These are phyloP conservation scores for Prenolepis imparis DNA, from an alignment of 2,888 invertebrate genomes.

Conservation along the genomic window DNA sequence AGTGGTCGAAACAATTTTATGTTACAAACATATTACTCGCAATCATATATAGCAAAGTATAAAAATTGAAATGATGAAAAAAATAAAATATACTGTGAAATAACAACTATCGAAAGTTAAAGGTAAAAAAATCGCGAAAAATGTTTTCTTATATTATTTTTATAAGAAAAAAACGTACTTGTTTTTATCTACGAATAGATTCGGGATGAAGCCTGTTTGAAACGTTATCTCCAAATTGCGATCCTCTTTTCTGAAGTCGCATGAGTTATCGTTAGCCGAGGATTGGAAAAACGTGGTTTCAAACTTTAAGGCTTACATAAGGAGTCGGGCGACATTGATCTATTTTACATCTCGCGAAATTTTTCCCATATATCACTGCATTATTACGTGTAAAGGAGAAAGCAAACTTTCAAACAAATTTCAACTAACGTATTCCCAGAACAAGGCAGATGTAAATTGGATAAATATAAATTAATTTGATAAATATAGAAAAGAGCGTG, in stretches of 20 bases:
- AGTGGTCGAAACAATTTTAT: neutral
- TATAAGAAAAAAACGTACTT: neutral
- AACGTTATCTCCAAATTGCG: constrained; percentile 31
- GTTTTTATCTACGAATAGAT: neutral
- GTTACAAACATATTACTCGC: neutral
- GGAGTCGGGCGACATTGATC: neutral
- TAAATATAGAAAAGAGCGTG: neutral
- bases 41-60: neutral
- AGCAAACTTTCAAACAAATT: neutral
- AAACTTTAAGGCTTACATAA: constrained; percentile 30
- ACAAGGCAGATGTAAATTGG: constrained; percentile 15
- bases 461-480: neutral
- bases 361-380: constrained; percentile 5
- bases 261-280: constrained; percentile 32
- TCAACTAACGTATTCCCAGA: neutral
- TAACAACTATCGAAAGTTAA: neutral
- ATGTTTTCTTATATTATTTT: constrained; percentile 31
- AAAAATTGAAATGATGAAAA: neutral
- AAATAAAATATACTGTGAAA: neutral
- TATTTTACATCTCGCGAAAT: neutral
- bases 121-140: constrained; percentile 10
- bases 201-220: neutral
- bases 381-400: neutral
- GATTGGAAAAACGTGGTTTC: constrained; percentile 28
- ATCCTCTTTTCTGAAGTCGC: constrained; percentile 12